Base-by-base conservation (phyloP, 1,140 invertebrate species). In the Bombus breviceps region DNA sequence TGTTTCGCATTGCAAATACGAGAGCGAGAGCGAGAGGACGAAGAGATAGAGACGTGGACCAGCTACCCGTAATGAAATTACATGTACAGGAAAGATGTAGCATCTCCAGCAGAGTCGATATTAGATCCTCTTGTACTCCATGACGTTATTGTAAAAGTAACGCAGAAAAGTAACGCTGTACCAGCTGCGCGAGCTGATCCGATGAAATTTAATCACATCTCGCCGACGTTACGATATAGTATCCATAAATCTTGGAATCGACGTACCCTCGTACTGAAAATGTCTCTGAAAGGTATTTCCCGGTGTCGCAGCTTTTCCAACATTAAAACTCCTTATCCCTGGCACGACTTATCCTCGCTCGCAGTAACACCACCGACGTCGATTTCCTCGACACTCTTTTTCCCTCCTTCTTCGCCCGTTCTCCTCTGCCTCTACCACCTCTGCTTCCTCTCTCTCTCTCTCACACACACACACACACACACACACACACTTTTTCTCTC, bases 301-400 rank as follows among this genome's bases (percentile, higher is more conserved):
- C 72, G 28, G 57, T 57, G 68, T 69, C 64, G 81, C 74, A 80
- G 74, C 81, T 90, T 89, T 90, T 39, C 82, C 68, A 71, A 82
- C 88, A 90, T 90, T 90, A 90, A 90, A 90, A 90, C 86, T 90
- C 86, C 76, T 90, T 88, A 90, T 88, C 82, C 88, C 80, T 85
- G 39, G 39, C 69, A 66, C 47, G 76, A 75, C 86, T 90, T 88
- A 90, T 88, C 89, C 89, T 66, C 47, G 66, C 72, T 77, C 83
- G 66, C 80, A 12, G 81, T 77, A 86, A 86, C 81, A 76, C 77
- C 75, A 77, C 74, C 66, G 77, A 88, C 86, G 72, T 90, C 89
- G 89, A 88, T 90, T 91, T 90, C 87, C 85, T 77, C 64, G 41
- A 89, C 78, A 78, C 78, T 47, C n/a, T 41, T 62, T 32, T n/a